phyloP scores from a whole-genome alignment of 2,888 invertebrate species.

The Neuroscelio doddi region DNA sequence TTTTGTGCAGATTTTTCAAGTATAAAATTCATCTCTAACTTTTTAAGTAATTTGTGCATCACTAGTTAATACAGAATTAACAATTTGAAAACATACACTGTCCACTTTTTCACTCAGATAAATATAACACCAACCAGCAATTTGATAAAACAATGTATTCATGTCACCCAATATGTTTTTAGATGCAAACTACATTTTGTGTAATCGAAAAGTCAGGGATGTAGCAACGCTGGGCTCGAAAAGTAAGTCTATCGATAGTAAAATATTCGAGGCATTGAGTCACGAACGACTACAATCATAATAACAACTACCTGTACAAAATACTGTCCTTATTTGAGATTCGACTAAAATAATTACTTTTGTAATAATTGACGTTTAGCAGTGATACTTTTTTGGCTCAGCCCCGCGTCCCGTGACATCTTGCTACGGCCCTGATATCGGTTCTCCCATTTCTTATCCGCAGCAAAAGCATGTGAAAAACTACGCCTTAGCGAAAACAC shows the following conservation, averaged over 20 bases:
- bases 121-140: slow-evolving; percentile 4
- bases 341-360: slow-evolving; percentile 29
- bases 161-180: background rate
- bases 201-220: no score
- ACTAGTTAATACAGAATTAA: no score
- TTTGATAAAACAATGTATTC: background rate
- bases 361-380: slow-evolving; percentile 34
- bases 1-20: slow-evolving; percentile 6
- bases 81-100: no score
- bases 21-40: background rate
- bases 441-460: background rate
- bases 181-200: background rate
- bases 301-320: slow-evolving; percentile 31
- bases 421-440: slow-evolving; percentile 1
- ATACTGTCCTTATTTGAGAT: slow-evolving; percentile 24
- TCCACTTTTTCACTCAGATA: no score
- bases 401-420: slow-evolving; percentile 11
- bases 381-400: slow-evolving; percentile 13
- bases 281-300: slow-evolving; percentile 14
- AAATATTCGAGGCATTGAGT: slow-evolving; percentile 11
- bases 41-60: background rate
- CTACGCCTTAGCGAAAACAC: no score
- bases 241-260: slow-evolving; percentile 13
- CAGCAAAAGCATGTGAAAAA: no score
- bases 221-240: slow-evolving; percentile 6